Evolutionary conservation across 2,888 invertebrate genomes (phyloP).

Genomic region (Ommatoiulus sabulosus): DNA sequence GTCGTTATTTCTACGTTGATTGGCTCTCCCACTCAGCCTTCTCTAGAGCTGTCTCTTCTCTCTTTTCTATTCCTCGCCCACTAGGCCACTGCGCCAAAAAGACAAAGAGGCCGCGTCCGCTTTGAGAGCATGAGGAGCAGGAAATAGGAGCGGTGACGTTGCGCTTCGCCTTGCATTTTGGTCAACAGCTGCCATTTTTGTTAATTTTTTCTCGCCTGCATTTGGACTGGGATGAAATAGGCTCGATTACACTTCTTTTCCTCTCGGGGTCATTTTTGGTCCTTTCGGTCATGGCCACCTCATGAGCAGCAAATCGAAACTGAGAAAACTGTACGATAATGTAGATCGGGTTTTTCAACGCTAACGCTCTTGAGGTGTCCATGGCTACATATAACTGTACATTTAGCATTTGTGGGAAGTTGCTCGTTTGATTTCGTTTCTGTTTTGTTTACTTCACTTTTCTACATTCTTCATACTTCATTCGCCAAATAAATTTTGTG

Average conservation of each 20-base stretch:
- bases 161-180: constrained; percentile 32
- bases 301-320: neutral
- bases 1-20: neutral
- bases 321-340: neutral
- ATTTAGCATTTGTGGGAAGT: neutral
- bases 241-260: neutral
- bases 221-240: neutral
- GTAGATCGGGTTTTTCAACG: too few relatives aligned
- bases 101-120: constrained; percentile 9
- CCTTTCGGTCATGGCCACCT: neutral
- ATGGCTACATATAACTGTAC: neutral
- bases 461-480: neutral
- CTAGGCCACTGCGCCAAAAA: constrained; percentile 29
- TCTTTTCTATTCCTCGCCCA: constrained; percentile 35
- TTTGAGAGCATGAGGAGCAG: constrained; percentile 40
- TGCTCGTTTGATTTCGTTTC: neutral
- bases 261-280: neutral
- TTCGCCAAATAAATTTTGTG: neutral
- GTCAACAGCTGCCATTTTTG: constrained; percentile 12
- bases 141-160: constrained; percentile 31
- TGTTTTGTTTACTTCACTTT: neutral
- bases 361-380: neutral
- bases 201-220: neutral
- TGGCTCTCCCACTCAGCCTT: neutral
- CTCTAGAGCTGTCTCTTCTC: constrained; percentile 36